Evolutionary conservation across 2,113 vertebrate genomes (phyloP), one percentile per base, ranked within the genome.

Genomic region (Coptodon rendalli): DNA sequence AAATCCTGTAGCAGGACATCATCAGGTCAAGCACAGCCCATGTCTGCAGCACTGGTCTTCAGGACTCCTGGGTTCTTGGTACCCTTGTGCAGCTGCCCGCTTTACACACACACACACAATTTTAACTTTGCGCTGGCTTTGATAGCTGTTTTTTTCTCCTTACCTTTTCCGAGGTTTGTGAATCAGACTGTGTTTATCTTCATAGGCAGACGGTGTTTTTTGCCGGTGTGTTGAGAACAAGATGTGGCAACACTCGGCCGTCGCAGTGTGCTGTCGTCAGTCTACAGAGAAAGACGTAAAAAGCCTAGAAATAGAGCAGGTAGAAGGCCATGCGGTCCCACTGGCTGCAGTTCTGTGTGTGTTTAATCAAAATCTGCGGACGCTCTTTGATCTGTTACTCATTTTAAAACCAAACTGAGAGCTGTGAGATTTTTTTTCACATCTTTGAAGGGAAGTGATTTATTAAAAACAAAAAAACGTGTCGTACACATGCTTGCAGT

Each of bases 241-340:
- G 38, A 92, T 48, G 82, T 93, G 93, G 91, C 88, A 93, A 89
- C 93, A 59, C 34, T 36, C 6, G 9, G 9, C 2, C 9, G 82
- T 93, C 89, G 82, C 91, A 45, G 24, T 9, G 3, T 89, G 24
- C 12, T 92, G 84, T 38, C 87, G 84, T 87, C 6, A 10, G 87
- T 83, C 76, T 27, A 36, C 14, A 14, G 12, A 57, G 36, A 57
- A 83, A 31, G 27, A 52, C 82, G 87, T 76, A 48, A 22, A 10
- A 7, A 17, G 7, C 29, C 29, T 45, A 93, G 87, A 91, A 78
- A 78, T 14, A 86, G 2, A 57, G 9, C 36, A 34, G 4, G 6
- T 86, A 92, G 83, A 88, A 8, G 2, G 24, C 9, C 34, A 5
- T 8, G 13, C 2, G 29, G 29, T 7, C 19, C 8, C 2, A 54